These are phyloP conservation scores for Oncopodura yosiiana DNA, from an alignment of 1,140 invertebrate species.

Conservation along the genomic window DNA sequence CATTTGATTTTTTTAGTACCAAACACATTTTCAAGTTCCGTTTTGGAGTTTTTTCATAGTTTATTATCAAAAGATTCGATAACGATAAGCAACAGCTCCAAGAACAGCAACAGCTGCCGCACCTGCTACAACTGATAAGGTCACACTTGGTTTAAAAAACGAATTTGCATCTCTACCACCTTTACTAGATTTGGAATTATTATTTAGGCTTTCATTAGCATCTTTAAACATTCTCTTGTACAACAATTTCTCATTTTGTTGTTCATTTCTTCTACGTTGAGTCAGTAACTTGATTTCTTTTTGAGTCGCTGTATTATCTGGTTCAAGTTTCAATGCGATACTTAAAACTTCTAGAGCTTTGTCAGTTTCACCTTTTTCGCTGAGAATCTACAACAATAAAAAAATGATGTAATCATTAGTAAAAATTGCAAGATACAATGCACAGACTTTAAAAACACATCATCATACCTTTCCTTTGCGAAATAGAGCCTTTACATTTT, in stretches of 20 bases:
- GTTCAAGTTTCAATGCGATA: constrained; percentile 50
- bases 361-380: constrained; percentile 50
- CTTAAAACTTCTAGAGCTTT: constrained; percentile 50
- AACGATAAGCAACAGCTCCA: constrained; percentile 32
- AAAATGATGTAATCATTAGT: not conserved
- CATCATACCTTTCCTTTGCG: constrained; percentile 62
- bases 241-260: constrained; percentile 49
- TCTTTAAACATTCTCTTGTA: constrained; percentile 57
- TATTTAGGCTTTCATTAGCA: too few species aligned
- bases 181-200: constrained; percentile 15
- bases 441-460: not conserved
- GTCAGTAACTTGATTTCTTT: constrained; percentile 50
- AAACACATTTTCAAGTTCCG: too few species aligned
- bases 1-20: too few species aligned
- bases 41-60: not conserved
- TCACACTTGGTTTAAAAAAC: constrained; percentile 8
- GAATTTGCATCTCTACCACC: constrained; percentile 4
- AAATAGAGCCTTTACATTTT: constrained; percentile 80
- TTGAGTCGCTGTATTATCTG: constrained; percentile 48
- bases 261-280: constrained; percentile 47
- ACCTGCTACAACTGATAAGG: constrained; percentile 33
- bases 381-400: constrained; percentile 47
- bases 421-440: not conserved
- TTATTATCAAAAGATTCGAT: constrained; percentile 20
- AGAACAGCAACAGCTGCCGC: constrained; percentile 33